Evolutionary conservation across 2,888 invertebrate genomes (phyloP).

Genomic region (Metallyticus violacea): DNA sequence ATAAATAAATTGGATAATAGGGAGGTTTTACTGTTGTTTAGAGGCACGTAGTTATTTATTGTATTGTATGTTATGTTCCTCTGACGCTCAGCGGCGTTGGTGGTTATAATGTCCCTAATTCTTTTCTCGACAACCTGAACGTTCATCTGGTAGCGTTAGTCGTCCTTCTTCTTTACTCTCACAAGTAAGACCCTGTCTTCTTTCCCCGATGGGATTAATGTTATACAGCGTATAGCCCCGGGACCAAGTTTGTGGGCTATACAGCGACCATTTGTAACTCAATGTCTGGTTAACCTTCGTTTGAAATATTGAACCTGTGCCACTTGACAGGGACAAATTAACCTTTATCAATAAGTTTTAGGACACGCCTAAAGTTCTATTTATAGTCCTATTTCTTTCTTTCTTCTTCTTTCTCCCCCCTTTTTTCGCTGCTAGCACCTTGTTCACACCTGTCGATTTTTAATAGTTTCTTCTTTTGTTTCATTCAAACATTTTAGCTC

Average conservation of each 20-base stretch:
- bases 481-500: neutral
- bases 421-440: neutral
- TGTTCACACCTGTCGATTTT: slow-evolving; percentile 1
- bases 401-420: neutral
- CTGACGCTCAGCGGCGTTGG: neutral
- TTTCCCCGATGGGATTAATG: slow-evolving; percentile 6
- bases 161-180: too few relatives aligned
- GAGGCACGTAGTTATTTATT: too few relatives aligned
- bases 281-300: slow-evolving; percentile 31
- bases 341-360: slow-evolving; percentile 33
- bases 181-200: too few relatives aligned
- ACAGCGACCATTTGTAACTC: slow-evolving; percentile 22
- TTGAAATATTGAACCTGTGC: slow-evolving; percentile 29
- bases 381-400: slow-evolving; percentile 3
- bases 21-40: too few relatives aligned
- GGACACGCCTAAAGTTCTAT: slow-evolving; percentile 18
- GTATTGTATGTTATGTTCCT: neutral
- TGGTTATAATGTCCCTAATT: neutral
- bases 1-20: too few relatives aligned
- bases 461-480: neutral
- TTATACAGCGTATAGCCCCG: neutral
- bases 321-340: slow-evolving; percentile 31
- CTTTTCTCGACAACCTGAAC: neutral
- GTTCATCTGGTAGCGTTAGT: too few relatives aligned
- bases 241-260: slow-evolving; percentile 11